Base-by-base conservation (phyloP, 2,113 vertebrate species). In the Amphiprion ocellaris region DNA sequence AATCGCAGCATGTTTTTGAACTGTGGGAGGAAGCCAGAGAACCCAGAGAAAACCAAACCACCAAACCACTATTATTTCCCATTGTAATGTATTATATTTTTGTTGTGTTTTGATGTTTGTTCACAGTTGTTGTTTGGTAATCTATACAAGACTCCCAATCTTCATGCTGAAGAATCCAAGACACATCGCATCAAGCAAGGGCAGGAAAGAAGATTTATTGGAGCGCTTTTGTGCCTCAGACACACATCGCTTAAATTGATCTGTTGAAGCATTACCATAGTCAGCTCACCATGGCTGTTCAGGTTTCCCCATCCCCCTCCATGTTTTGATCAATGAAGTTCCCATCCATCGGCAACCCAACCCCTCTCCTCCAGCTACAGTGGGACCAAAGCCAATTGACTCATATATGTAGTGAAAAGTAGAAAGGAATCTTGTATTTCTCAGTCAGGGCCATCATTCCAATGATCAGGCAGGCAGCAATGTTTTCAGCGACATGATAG, bases 161-260 rank as follows among this genome's bases (percentile, higher is more conserved):
- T 39, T 69, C 66, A 78, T 49, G 79, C 82, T 74, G 88, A 74
- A 59, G 65, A 75, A 74, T 85, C 75, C 52, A 67, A 79, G 59
- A 63, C 77, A 70, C 67, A 66, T 81, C 64, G 77, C 26, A 41
- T 30, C 17, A 10, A 87, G 79, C 70, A 49, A 69, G 61, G 81
- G 14, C 23, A 80, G 64, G 46, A 75, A 50, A 17, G 52, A 84
- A 87, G 74, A 91, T 90, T 90, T 90, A 90, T 84, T 70, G 82
- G 66, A 67, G 81, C n/a, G 21, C 59, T 83, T 80, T 62, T 78
- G 60, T 84, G 87, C 79, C 80, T 84, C 89, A 83, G 81, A 86
- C 60, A 73, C 77, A 85, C 79, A 91, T 89, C 88, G 79, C 78
- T 87, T 72, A 64, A 83, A 93, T 92, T 77, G 84, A 93, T 92